Conservation (phyloP, 2,113 vertebrate genomes). For the Ciconia stormi region DNA sequence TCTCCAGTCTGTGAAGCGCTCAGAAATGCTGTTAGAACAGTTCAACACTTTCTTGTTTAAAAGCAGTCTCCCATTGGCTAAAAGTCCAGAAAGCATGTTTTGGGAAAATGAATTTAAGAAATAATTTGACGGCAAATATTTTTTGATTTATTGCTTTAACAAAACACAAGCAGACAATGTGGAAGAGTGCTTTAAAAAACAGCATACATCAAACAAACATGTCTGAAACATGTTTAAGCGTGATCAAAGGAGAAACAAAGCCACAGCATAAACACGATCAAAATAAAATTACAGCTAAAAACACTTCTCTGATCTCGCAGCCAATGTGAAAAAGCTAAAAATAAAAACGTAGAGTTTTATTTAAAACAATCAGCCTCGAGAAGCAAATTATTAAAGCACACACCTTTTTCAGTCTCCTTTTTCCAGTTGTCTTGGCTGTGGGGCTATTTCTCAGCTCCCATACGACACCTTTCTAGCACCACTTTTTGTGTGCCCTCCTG, state of each 20-base stretch:
- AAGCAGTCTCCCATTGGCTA: background rate
- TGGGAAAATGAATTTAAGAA: slow-evolving; percentile 22
- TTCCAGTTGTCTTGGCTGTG: slow-evolving; percentile 22
- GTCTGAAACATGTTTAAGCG: slow-evolving; percentile 60
- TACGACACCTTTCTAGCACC: slow-evolving; percentile 49
- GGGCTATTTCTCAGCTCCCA: slow-evolving; percentile 39
- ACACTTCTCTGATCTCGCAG: slow-evolving; percentile 62
- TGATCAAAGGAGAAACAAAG: slow-evolving; percentile 74
- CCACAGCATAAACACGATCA: slow-evolving; percentile 58
- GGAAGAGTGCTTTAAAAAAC: slow-evolving; percentile 31
- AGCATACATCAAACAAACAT: slow-evolving; percentile 70
- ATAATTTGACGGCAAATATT: slow-evolving; percentile 14
- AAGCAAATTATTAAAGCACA: slow-evolving; percentile 38
- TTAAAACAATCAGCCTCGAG: slow-evolving; percentile 39
- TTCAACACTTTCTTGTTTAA: background rate
- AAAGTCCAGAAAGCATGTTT: slow-evolving; percentile 2
- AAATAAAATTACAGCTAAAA: slow-evolving; percentile 65
- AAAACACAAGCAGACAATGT: background rate
- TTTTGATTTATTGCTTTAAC: slow-evolving; percentile 11
- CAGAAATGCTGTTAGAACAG: background rate
- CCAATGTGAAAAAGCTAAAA: slow-evolving; percentile 63
- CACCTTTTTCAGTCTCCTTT: slow-evolving; percentile 41
- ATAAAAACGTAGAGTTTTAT: slow-evolving; percentile 40
- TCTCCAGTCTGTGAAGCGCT: background rate
- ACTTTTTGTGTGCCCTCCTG: slow-evolving; percentile 54